Evolutionary conservation across 1,140 invertebrate species (phyloP).

Genomic region (Neotoxoptera formosana): DNA sequence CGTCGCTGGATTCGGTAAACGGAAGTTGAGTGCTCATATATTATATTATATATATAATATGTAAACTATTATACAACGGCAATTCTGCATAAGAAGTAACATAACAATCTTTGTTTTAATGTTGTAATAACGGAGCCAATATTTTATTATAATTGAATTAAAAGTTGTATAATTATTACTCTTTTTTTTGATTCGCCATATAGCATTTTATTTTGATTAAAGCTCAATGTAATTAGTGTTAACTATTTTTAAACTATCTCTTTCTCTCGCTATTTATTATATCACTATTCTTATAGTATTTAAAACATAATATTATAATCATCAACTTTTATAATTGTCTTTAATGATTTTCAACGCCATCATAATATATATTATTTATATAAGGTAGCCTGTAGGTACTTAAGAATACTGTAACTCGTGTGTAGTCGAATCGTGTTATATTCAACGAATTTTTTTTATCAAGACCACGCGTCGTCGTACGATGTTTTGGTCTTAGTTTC

Average conservation of each 20-base stretch:
- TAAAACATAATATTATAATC: neutral
- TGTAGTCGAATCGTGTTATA: neutral
- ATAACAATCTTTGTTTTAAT: constrained; percentile 19
- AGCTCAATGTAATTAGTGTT: constrained; percentile 31
- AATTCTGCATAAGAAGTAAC: neutral
- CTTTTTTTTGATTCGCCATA: neutral
- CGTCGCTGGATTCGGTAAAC: neutral
- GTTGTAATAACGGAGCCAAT: neutral
- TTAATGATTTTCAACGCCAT: neutral
- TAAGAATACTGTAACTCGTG: neutral
- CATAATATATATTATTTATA: neutral
- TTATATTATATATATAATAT: neutral
- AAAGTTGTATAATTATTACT: neutral
- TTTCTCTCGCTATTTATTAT: neutral
- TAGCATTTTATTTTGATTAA: neutral
- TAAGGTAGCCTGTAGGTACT: neutral
- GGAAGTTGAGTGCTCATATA: neutral
- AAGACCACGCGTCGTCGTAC: neutral
- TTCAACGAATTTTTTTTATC: neutral
- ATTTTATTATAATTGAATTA: neutral
- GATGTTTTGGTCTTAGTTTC: neutral
- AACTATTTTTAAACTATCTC: constrained; percentile 30
- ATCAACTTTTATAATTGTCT: neutral
- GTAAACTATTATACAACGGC: neutral
- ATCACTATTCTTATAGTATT: neutral